Percentiles rank a stretch among this genome's conserved stretches.
Conservation (phyloP, 2,888 invertebrate genomes). For the Poecilobothrus nobilitatus region DNA sequence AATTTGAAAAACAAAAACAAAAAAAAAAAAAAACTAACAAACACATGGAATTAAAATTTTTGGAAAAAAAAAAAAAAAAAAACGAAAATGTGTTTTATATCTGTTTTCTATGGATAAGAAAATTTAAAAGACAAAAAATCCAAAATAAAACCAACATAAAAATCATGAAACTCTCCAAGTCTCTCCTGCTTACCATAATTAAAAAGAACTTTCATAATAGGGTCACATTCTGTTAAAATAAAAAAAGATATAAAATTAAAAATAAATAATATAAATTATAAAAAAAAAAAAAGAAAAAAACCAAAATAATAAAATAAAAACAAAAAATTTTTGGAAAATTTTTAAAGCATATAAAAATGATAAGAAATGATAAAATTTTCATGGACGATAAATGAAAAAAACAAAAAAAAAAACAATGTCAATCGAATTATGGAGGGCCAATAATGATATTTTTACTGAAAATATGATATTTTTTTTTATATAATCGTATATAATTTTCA, state of each 20-base stretch:
- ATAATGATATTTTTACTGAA: too few relatives aligned
- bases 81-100: neutral
- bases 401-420: too few relatives aligned
- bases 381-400: too few relatives aligned
- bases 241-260: neutral
- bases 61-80: neutral
- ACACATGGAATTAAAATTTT: neutral
- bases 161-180: neutral
- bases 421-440: too few relatives aligned
- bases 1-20: too few relatives aligned
- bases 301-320: neutral
- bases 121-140: neutral
- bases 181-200: neutral
- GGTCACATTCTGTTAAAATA: neutral
- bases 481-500: too few relatives aligned
- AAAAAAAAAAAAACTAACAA: neutral
- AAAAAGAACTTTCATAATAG: conserved; percentile 6
- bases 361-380: too few relatives aligned
- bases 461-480: too few relatives aligned
- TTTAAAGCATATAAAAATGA: too few relatives aligned
- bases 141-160: neutral
- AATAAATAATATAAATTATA: conserved; percentile 14
- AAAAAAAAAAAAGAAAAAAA: conserved; percentile 12
- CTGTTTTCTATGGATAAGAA: neutral
- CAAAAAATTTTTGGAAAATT: too few relatives aligned